Evolutionary conservation across 2,888 invertebrate genomes (phyloP), one percentile per base, ranked within the genome.

Genomic region (Pomacea canaliculata): DNA sequence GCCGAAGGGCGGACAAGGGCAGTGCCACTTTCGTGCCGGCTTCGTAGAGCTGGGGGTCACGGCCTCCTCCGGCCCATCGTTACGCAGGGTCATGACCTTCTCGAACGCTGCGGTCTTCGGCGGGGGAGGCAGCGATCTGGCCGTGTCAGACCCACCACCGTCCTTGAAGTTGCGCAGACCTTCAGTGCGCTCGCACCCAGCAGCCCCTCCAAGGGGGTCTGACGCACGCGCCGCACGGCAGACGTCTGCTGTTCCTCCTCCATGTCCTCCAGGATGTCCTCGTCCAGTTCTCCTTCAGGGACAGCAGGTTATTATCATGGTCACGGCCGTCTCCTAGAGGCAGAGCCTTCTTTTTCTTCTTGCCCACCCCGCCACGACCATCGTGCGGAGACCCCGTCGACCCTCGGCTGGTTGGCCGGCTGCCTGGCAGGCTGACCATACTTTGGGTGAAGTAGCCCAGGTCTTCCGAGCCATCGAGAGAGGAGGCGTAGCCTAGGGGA

Each of bases 201-300:
- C 37, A 37, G 9, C 48, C 13, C 46, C 68, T 37, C 16, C 27
- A 16, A 67, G 23, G n/a, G 46, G 19, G 46, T 3, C 27, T 4
- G 27, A 18, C 37, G 37, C 23, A 65, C 37, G 23, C 23, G 23
- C 37, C 23, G 65, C 37, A 19, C 18, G 23, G 65, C 4, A 16
- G 51, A 56, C 12, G 12, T 16, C 16, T 77, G 65, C n/a, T 82
- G 81, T 62, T 83, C 79, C 23, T 85, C 85, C 73, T 85, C 84
- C 37, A 83, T 78, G 63, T 85, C 84, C 72, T 86, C 84, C 51
- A 83, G 70, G 69, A 82, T 76, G 62, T 87, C 86, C 56, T 86
- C 86, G 78, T 86, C 86, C n/a, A 86, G 77, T 49, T 87, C 86
- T 51, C 86, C 78, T 86, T 86, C n/a, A 86, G 77, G 10, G 86